phyloP scores from a whole-genome alignment of 35 echinoderm and acorn worm species.

The Patiria miniata region DNA sequence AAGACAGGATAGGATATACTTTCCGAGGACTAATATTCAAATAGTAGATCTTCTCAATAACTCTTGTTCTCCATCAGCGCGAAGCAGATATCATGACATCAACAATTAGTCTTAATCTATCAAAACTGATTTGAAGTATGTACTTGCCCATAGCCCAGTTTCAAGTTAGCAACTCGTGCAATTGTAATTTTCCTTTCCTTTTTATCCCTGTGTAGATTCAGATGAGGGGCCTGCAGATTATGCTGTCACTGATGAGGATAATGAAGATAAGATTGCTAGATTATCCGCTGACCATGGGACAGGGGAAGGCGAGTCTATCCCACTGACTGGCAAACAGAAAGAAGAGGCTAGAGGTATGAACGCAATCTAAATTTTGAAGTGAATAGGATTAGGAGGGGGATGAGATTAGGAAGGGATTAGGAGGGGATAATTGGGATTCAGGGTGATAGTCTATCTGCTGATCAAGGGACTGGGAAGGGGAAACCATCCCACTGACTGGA shows the following conservation, averaged over 20 bases:
- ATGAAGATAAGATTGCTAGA: conserved; percentile 68
- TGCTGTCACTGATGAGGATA: conserved; percentile 66
- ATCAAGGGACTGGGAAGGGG: background rate
- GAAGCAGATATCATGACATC: no score
- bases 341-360: conserved; percentile 97
- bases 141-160: no score
- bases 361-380: no score
- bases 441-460: background rate
- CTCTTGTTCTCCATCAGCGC: no score
- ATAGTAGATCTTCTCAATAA: no score
- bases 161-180: no score
- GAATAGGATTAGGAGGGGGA: background rate
- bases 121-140: no score
- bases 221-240: conserved; percentile 77
- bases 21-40: no score
- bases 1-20: no score
- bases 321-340: conserved; percentile 74
- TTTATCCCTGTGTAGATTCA: conserved; percentile 61
- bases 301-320: conserved; percentile 63
- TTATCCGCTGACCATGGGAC: conserved; percentile 76
- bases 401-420: background rate
- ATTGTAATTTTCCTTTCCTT: background rate
- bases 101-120: no score
- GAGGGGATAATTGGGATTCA: background rate
- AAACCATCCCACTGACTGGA: no score